Conservation (phyloP, 2,113 vertebrate genomes). For the Pterophyllum scalare region DNA sequence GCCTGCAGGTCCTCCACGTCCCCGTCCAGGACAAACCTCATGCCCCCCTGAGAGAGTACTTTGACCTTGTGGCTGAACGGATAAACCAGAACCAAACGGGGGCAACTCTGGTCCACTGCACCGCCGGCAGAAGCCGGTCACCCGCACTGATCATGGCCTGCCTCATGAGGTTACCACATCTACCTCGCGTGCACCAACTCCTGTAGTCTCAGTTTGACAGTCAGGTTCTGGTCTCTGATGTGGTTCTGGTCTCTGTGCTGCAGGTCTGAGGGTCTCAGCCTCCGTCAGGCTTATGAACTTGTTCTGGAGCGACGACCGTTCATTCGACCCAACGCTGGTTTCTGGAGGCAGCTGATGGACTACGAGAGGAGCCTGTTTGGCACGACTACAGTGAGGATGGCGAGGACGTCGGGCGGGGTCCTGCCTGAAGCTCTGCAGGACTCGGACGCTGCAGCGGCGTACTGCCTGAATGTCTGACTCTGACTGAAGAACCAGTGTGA, state of each 20-base stretch:
- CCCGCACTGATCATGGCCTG: slow-evolving; percentile 78
- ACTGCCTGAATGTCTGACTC: slow-evolving; percentile 49
- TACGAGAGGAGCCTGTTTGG: slow-evolving; percentile 75
- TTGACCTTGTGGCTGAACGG: slow-evolving; percentile 67
- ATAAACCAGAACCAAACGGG: slow-evolving; percentile 70
- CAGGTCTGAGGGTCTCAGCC: slow-evolving; percentile 69
- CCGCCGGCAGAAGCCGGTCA: slow-evolving; percentile 78
- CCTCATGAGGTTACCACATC: slow-evolving; percentile 77
- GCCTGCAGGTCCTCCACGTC: slow-evolving; percentile 64
- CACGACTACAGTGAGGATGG: slow-evolving; percentile 71
- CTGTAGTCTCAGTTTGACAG: not conserved
- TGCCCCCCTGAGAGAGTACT: slow-evolving; percentile 68
- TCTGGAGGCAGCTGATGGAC: slow-evolving; percentile 84
- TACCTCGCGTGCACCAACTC: not conserved
- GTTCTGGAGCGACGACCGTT: slow-evolving; percentile 71
- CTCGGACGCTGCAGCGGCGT: accelerated
- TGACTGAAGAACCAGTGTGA: too few relatives aligned
- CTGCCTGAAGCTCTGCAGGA: slow-evolving; percentile 46
- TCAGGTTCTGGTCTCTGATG: not conserved
- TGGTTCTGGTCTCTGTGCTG: slow-evolving; percentile 2
- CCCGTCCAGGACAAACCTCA: slow-evolving; percentile 70
- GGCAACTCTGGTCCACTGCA: slow-evolving; percentile 79
- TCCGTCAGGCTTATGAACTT: slow-evolving; percentile 68
- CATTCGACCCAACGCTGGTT: slow-evolving; percentile 77
- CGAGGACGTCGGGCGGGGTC: slow-evolving; percentile 35